Evolutionary conservation across 2,797 vertebrate genomes (phyloP).

Genomic region (Brachymystax lenok): DNA sequence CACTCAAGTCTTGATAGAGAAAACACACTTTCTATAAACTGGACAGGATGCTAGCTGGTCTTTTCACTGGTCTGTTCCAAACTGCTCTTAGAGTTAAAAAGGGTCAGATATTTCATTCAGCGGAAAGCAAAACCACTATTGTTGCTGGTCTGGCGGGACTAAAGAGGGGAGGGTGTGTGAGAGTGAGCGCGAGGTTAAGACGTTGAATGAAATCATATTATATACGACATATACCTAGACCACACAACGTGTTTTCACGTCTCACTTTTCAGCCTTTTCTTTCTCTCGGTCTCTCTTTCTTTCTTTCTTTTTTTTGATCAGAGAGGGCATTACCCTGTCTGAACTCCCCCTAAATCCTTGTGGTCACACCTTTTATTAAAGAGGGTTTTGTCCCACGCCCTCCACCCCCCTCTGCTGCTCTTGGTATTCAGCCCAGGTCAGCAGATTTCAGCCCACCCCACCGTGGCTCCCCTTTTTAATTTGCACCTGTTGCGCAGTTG

Average conservation of each 20-base stretch:
- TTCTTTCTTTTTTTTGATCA: conserved; percentile 76
- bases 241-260: conserved; percentile 92
- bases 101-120: conserved; percentile 47
- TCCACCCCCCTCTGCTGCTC: conserved; percentile 72
- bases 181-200: conserved; percentile 58
- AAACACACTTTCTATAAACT: neutral
- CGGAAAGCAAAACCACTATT: conserved; percentile 85
- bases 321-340: conserved; percentile 81
- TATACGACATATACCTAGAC: conserved; percentile 90
- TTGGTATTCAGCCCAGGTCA: conserved; percentile 99
- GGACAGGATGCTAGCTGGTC: neutral
- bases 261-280: conserved; percentile 78
- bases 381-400: conserved; percentile 86
- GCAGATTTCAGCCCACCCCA: conserved; percentile 89
- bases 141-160: conserved; percentile 43
- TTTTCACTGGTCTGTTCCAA: conserved; percentile 6
- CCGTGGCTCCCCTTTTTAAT: conserved; percentile 95
- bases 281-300: conserved; percentile 59
- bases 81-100: conserved; percentile 9
- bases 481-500: conserved; percentile 99
- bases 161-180: conserved; percentile 1
- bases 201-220: conserved; percentile 74
- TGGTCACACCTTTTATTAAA: conserved; percentile 94
- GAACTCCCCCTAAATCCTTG: conserved; percentile 91
- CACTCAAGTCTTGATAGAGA: neutral